These are phyloP conservation scores for Hiodon tergisus DNA, from an alignment of 2,113 vertebrate genomes.

Conservation along the genomic window DNA sequence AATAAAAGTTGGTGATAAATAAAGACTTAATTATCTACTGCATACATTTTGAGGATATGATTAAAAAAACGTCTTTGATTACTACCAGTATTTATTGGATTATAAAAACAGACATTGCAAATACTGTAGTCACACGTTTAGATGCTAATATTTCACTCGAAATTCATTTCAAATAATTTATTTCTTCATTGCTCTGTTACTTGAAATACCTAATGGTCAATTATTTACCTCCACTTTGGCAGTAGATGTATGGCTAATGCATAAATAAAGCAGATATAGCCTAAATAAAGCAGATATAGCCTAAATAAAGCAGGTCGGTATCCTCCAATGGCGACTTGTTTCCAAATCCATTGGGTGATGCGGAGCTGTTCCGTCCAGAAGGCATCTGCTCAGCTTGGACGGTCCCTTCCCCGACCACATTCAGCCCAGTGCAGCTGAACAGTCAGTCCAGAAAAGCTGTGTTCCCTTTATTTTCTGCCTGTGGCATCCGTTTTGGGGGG, in stretches of 20 bases:
- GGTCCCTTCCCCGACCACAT: not conserved
- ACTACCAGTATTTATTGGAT: constrained; percentile 12
- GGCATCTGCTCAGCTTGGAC: constrained; percentile 5
- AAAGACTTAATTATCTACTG: constrained; percentile 15
- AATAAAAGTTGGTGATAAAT: constrained; percentile 12
- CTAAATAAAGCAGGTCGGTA: not conserved
- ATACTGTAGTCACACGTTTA: constrained; percentile 9
- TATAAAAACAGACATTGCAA: constrained; percentile 18
- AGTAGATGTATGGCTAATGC: constrained; percentile 7
- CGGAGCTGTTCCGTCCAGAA: not conserved
- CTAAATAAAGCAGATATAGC: not conserved
- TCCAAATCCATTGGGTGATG: constrained; percentile 15
- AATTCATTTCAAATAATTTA: constrained; percentile 17
- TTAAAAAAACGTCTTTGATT: constrained; percentile 14
- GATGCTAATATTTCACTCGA: constrained; percentile 9
- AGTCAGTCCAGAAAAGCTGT: constrained; percentile 6
- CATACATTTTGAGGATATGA: constrained; percentile 1
- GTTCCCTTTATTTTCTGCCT: constrained; percentile 1
- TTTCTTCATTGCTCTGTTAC: constrained; percentile 3
- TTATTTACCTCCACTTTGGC: constrained; percentile 13
- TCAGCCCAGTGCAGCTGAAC: not conserved
- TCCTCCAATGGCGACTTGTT: constrained; percentile 10
- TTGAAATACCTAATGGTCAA: not conserved
- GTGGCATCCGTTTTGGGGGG: constrained; percentile 10
- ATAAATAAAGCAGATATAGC: not conserved